A percentile compares a stretch with the other conserved stretches of the same genome.
Conservation (phyloP, 2,888 invertebrate genomes). For the Ommatoiulus sabulosus region DNA sequence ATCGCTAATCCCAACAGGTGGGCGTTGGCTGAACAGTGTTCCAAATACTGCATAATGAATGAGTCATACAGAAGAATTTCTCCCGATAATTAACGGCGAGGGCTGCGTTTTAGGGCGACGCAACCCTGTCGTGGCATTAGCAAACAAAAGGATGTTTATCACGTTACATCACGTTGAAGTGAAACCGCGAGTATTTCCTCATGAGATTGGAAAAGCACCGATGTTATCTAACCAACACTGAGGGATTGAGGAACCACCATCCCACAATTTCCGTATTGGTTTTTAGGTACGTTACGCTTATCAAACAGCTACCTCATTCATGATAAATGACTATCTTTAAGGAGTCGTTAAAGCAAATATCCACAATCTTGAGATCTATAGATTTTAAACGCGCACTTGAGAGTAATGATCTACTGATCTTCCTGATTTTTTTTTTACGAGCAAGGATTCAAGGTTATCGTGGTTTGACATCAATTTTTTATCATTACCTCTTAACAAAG, state of each 20-base stretch:
- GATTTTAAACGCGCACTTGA: no score
- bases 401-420: no score
- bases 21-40: not conserved
- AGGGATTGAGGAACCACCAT: not conserved
- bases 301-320: no score
- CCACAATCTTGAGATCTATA: no score
- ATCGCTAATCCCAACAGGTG: conserved; percentile 19
- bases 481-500: no score
- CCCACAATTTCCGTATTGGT: not conserved
- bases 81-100: not conserved
- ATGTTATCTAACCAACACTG: no score
- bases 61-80: conserved; percentile 9
- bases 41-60: not conserved
- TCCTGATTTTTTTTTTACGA: no score
- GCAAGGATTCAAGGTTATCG: no score
- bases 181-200: not conserved
- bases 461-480: no score
- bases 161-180: not conserved
- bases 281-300: no score
- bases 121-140: not conserved
- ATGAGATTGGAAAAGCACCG: not conserved
- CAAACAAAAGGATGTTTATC: not conserved
- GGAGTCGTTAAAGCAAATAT: no score
- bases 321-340: no score
- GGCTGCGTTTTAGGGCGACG: not conserved